Evolutionary conservation across 1,140 invertebrate genomes (phyloP).

Genomic region (Parasteatoda tepidariorum): DNA sequence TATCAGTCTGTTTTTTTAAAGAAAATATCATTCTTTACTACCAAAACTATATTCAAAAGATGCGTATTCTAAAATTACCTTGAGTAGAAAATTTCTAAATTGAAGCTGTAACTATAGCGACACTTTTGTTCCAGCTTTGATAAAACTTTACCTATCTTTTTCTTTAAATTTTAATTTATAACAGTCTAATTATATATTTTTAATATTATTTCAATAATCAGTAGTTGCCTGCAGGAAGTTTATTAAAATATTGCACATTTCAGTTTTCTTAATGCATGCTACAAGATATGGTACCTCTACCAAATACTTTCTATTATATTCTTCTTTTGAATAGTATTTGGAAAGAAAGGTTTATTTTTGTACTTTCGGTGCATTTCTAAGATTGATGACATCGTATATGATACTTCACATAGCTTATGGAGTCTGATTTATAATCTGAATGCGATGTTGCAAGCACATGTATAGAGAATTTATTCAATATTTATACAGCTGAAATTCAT

Average conservation of each 20-base stretch:
- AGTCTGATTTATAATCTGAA: neutral
- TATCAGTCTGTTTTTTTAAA: too few relatives aligned
- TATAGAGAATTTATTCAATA: neutral
- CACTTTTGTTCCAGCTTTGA: too few relatives aligned
- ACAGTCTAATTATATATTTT: neutral
- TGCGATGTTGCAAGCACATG: neutral
- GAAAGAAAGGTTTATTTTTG: neutral
- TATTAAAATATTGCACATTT: neutral
- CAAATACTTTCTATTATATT: neutral
- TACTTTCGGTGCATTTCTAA: neutral
- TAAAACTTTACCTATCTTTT: conserved; percentile 17
- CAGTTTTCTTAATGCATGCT: neutral
- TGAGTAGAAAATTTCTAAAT: too few relatives aligned
- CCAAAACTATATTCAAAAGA: too few relatives aligned
- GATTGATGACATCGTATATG: neutral
- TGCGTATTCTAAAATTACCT: too few relatives aligned
- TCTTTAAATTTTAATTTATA: neutral
- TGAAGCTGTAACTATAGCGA: too few relatives aligned
- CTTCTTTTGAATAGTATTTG: neutral
- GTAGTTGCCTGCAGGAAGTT: too few relatives aligned
- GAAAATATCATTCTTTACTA: too few relatives aligned
- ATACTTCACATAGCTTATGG: neutral
- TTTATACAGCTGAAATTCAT: neutral
- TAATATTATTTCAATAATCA: neutral
- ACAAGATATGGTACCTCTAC: too few relatives aligned